Evolutionary conservation across 1,140 invertebrate species (phyloP).

Genomic region (Dysdera silvatica): DNA sequence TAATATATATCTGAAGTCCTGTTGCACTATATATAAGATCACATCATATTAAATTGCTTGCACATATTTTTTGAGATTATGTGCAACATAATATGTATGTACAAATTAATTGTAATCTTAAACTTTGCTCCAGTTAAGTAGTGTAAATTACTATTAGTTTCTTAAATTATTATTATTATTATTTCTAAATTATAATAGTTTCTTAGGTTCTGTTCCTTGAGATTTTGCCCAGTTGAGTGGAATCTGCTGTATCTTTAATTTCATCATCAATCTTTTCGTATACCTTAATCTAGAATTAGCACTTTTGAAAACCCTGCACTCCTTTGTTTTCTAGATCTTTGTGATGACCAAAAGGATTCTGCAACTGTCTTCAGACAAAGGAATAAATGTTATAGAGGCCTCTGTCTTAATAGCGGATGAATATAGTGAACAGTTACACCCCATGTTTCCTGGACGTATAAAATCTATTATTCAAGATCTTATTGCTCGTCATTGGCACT

Average conservation of each 20-base stretch:
- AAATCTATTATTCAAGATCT: conserved; percentile 10
- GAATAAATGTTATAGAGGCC: conserved; percentile 18
- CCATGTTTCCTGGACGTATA: conserved; percentile 12
- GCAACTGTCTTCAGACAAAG: conserved; percentile 3
- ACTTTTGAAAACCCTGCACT: no score
- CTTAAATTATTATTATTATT: background rate
- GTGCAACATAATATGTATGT: no score
- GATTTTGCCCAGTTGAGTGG: no score
- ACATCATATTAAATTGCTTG: no score
- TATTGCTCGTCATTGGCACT: conserved; percentile 10
- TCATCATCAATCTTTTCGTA: background rate
- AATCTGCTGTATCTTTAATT: background rate
- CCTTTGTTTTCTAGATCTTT: conserved; percentile 11
- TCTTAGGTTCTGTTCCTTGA: background rate
- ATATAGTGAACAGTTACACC: conserved; percentile 8
- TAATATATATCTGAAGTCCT: no score
- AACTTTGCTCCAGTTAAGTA: no score
- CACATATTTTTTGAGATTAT: no score
- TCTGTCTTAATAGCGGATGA: conserved; percentile 6
- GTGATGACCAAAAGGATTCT: conserved; percentile 10
- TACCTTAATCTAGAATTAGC: no score
- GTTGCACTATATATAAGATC: no score
- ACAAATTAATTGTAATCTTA: no score
- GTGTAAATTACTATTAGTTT: no score
- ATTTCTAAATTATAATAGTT: background rate